Conservation (phyloP, 2,113 vertebrate genomes). For the Esox niger region DNA sequence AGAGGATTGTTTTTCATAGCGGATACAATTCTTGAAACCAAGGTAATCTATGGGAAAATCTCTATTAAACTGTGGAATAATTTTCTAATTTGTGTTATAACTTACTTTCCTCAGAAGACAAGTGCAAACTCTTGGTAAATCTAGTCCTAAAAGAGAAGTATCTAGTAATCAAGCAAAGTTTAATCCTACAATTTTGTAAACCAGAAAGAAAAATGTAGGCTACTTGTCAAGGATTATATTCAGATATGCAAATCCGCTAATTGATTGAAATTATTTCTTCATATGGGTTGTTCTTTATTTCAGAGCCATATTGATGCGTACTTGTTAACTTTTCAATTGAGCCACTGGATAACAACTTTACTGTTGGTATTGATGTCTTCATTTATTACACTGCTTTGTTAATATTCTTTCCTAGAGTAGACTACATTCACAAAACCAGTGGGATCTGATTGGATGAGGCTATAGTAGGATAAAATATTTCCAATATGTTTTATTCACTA, state of each 20-base stretch:
- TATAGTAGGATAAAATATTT: neutral
- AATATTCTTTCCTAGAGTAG: constrained; percentile 41
- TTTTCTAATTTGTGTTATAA: neutral
- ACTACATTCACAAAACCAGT: constrained; percentile 32
- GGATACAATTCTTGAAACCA: neutral
- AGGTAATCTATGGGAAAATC: neutral
- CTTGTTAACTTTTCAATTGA: constrained; percentile 62
- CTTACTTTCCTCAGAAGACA: neutral
- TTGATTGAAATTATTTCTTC: constrained; percentile 21
- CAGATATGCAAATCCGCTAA: constrained; percentile 60
- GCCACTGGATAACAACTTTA: constrained; percentile 63
- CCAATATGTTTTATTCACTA: neutral
- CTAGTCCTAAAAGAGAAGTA: neutral
- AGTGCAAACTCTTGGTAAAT: neutral
- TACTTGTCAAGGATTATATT: constrained; percentile 45
- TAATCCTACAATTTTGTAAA: constrained; percentile 22
- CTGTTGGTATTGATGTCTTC: constrained; percentile 29
- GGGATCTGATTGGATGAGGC: constrained; percentile 20
- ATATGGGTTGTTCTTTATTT: constrained; percentile 33
- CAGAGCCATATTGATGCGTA: constrained; percentile 68
- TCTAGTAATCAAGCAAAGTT: constrained; percentile 16
- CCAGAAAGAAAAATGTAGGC: constrained; percentile 24
- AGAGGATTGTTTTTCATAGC: neutral
- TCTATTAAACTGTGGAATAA: too few species aligned
- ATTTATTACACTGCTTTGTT: constrained; percentile 55